A percentile compares a stretch with the other conserved stretches of the same genome.
Conservation (phyloP, 2,113 vertebrate species). For the Camelus bactrianus region DNA sequence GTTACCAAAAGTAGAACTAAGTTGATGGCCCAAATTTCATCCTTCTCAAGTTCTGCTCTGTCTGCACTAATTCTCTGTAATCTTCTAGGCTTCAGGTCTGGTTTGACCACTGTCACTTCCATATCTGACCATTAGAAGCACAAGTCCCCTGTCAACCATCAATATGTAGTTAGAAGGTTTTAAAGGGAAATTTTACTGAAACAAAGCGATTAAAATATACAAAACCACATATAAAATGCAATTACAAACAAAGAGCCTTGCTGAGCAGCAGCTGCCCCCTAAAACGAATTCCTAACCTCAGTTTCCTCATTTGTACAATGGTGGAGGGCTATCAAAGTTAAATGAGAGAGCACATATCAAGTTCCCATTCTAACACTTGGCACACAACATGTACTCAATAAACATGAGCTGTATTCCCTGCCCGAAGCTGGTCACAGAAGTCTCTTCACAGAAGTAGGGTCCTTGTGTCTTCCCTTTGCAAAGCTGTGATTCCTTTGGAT, state of each 20-base stretch:
- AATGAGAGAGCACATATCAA: background rate
- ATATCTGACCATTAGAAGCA: background rate
- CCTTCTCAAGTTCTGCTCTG: background rate
- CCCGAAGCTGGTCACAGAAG: background rate
- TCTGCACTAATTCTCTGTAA: background rate
- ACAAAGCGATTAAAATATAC: conserved; percentile 23
- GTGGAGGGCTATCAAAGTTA: background rate
- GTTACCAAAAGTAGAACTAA: conserved; percentile 23
- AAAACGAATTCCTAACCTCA: background rate
- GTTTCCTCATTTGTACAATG: background rate
- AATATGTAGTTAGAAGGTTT: background rate
- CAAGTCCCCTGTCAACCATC: background rate
- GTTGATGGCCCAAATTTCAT: background rate
- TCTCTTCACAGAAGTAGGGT: background rate
- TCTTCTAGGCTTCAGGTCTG: background rate
- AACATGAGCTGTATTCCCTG: background rate
- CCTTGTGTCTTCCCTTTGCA: background rate
- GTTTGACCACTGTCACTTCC: background rate
- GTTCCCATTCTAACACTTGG: background rate
- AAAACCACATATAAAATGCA: conserved; percentile 18
- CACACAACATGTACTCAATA: background rate
- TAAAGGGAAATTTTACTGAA: conserved; percentile 49
- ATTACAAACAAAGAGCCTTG: background rate
- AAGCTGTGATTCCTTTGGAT: background rate
- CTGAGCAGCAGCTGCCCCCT: background rate